These are phyloP conservation scores for Poecilobothrus nobilitatus DNA, from an alignment of 2,888 invertebrate species.

Conservation along the genomic window DNA sequence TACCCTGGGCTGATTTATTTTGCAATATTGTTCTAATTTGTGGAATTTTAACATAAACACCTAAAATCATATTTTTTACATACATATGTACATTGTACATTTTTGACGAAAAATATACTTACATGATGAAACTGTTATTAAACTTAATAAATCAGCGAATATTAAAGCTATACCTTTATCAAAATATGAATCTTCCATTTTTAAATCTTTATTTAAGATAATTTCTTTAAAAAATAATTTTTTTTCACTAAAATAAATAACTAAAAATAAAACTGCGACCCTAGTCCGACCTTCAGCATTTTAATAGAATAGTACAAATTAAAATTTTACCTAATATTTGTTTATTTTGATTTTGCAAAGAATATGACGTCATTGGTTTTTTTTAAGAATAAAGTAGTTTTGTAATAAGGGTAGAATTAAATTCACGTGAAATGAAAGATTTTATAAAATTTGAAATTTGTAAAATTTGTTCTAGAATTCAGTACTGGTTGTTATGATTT, in stretches of 20 bases:
- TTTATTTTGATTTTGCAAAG: neutral
- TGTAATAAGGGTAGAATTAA: no score
- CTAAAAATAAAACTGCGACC: neutral
- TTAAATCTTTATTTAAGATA: constrained; percentile 17
- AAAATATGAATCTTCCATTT: constrained; percentile 29
- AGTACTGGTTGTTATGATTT: no score
- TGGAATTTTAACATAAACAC: constrained; percentile 67
- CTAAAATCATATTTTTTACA: neutral
- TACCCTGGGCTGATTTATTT: constrained; percentile 59
- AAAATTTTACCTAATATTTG: neutral
- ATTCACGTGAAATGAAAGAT: no score
- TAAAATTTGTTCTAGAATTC: no score
- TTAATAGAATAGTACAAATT: neutral
- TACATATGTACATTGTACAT: no score
- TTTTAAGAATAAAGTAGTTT: no score
- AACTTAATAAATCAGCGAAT: constrained; percentile 53
- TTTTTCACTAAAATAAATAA: neutral
- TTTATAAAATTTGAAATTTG: no score
- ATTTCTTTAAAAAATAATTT: neutral
- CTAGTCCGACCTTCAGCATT: neutral
- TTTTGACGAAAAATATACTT: neutral
- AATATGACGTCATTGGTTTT: no score
- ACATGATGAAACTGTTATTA: constrained; percentile 68
- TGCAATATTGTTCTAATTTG: constrained; percentile 63
- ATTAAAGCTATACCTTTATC: constrained; percentile 36